Evolutionary conservation across 2,113 vertebrate species (phyloP).

Genomic region (Verasper variegatus): DNA sequence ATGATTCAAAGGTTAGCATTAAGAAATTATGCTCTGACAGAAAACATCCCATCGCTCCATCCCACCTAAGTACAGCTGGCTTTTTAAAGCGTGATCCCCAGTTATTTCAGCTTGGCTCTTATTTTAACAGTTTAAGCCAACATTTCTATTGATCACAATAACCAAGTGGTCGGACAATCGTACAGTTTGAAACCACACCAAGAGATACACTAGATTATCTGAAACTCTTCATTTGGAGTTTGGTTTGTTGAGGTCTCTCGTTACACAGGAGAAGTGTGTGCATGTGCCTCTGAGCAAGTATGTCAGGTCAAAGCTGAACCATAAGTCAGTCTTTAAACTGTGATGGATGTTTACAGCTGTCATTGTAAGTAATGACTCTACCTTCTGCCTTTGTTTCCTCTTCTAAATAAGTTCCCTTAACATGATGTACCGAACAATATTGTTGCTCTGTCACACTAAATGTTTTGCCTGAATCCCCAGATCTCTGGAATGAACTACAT

Average conservation of each 20-base stretch:
- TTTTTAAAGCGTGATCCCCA: not conserved
- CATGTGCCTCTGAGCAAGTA: not conserved
- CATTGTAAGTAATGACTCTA: not conserved
- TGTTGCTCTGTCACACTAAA: no score
- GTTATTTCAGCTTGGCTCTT: not conserved
- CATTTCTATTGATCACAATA: not conserved
- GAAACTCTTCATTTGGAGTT: not conserved
- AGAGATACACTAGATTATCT: not conserved
- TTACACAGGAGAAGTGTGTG: not conserved
- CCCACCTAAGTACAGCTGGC: constrained; percentile 25
- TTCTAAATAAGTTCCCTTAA: not conserved
- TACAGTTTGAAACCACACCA: constrained; percentile 7
- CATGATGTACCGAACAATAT: not conserved
- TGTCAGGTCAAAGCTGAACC: not conserved
- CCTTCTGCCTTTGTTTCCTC: not conserved
- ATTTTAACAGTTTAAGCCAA: not conserved
- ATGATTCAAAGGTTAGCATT: constrained; percentile 31
- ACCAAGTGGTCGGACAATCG: not conserved
- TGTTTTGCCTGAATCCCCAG: no score
- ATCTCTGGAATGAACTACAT: no score
- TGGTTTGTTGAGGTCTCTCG: not conserved
- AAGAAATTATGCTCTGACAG: constrained; percentile 21
- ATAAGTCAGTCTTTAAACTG: not conserved
- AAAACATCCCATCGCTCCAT: constrained; percentile 10
- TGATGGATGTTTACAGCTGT: not conserved